A percentile compares a stretch with the other conserved stretches of the same genome.
Conservation (phyloP, 2,888 invertebrate genomes). For the Marasmarcha lunaedactyla region DNA sequence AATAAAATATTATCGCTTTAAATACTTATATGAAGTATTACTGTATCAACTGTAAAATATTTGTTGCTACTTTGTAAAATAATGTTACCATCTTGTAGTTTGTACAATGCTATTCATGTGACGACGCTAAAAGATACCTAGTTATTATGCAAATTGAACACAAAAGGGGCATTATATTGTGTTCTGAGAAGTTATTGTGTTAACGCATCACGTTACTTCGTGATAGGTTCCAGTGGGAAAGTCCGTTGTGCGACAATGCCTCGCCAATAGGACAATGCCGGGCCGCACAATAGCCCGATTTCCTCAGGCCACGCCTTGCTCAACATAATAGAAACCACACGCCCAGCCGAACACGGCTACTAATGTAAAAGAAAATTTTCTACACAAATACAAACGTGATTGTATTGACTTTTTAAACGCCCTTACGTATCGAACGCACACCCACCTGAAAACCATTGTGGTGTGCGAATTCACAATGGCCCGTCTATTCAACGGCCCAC, state of each 20-base stretch:
- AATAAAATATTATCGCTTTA: too few relatives aligned
- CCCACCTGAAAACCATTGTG: constrained; percentile 56
- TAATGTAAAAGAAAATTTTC: constrained; percentile 52
- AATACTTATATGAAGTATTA: too few relatives aligned
- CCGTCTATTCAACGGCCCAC: constrained; percentile 49
- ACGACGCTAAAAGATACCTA: too few relatives aligned
- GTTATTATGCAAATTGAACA: too few relatives aligned
- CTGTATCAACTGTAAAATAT: too few relatives aligned
- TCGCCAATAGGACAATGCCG: constrained; percentile 52
- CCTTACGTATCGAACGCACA: constrained; percentile 58
- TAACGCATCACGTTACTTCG: constrained; percentile 10
- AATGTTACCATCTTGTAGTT: neutral
- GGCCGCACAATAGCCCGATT: constrained; percentile 53
- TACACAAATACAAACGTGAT: constrained; percentile 45
- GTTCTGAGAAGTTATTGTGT: too few relatives aligned
- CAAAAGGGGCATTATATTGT: too few relatives aligned
- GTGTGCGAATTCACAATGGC: constrained; percentile 62
- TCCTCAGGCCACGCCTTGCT: constrained; percentile 55
- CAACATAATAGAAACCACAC: constrained; percentile 44
- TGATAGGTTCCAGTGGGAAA: constrained; percentile 32
- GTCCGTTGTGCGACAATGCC: constrained; percentile 34
- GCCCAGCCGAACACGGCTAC: constrained; percentile 38
- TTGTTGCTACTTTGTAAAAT: neutral
- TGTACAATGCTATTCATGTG: neutral
- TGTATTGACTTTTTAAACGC: constrained; percentile 70